A percentile compares a stretch with the other conserved stretches of the same genome.
Evolutionary conservation across 2,113 vertebrate species (phyloP).

Genomic region (Sturnira hondurensis): DNA sequence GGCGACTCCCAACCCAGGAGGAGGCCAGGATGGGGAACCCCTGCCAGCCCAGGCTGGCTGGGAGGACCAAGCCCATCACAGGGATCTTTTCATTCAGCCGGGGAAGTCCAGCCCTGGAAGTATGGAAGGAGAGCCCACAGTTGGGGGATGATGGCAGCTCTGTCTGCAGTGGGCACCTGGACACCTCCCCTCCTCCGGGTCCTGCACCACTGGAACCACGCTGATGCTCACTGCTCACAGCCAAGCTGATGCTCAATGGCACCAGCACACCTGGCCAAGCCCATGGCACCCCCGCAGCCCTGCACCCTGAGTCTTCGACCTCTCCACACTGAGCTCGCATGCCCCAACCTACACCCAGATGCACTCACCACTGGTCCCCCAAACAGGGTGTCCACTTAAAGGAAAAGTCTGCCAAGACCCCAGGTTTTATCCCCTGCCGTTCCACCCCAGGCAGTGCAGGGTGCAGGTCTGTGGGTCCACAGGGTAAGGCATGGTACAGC

Average conservation of each 20-base stretch:
- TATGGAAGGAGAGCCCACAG: not conserved
- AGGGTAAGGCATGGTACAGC: not conserved
- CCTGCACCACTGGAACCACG: not conserved
- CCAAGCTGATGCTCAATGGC: fast-evolving
- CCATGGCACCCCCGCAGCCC: not conserved
- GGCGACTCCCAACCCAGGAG: not conserved
- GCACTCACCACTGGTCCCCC: too few relatives aligned
- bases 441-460: not conserved
- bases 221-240: fast-evolving
- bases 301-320: not conserved
- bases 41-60: not conserved
- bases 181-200: not conserved
- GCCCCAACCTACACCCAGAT: not conserved
- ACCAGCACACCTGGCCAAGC: not conserved
- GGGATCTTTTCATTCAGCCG: not conserved
- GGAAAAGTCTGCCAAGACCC: not conserved
- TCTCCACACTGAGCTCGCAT: not conserved
- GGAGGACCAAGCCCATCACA: too few relatives aligned
- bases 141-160: not conserved
- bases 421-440: fast-evolving
- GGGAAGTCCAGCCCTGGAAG: not conserved
- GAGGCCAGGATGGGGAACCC: not conserved
- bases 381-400: not conserved
- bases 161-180: not conserved
- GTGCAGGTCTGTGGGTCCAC: not conserved